A percentile compares a stretch with the other conserved stretches of the same genome.
These are phyloP conservation scores for Xanthorhoe spadicearia DNA, from an alignment of 2,888 invertebrate species.

Conservation along the genomic window DNA sequence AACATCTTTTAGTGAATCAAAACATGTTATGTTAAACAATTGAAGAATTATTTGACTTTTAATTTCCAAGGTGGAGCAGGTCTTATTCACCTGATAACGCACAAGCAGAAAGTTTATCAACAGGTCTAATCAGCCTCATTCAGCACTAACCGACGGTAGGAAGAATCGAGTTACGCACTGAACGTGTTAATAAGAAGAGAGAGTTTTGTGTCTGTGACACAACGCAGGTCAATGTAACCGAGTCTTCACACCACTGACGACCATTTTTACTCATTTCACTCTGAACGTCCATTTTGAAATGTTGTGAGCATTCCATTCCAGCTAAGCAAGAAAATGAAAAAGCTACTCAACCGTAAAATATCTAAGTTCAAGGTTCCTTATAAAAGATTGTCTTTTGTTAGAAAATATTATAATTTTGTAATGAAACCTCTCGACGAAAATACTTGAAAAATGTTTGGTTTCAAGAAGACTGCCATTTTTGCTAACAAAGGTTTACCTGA, in stretches of 20 bases:
- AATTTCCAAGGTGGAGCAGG: too few relatives aligned
- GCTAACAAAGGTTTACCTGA: slow-evolving; percentile 23
- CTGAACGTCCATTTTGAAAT: slow-evolving; percentile 63
- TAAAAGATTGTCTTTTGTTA: slow-evolving; percentile 33
- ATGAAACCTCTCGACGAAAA: slow-evolving; percentile 41
- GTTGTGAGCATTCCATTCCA: slow-evolving; percentile 63
- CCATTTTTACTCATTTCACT: slow-evolving; percentile 29
- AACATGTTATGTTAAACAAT: too few relatives aligned
- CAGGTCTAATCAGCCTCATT: too few relatives aligned
- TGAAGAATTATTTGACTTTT: too few relatives aligned
- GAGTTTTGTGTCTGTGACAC: too few relatives aligned
- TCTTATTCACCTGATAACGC: too few relatives aligned
- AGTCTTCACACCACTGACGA: slow-evolving; percentile 19
- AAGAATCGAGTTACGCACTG: too few relatives aligned
- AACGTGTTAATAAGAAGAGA: too few relatives aligned
- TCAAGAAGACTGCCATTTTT: slow-evolving; percentile 21
- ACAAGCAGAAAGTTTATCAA: too few relatives aligned
- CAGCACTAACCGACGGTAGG: too few relatives aligned
- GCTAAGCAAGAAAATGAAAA: slow-evolving; percentile 62
- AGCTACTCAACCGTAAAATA: slow-evolving; percentile 57
- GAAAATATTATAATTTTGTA: slow-evolving; percentile 35
- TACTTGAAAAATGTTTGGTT: slow-evolving; percentile 27
- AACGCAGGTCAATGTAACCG: slow-evolving; percentile 1
- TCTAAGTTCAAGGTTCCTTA: slow-evolving; percentile 32
- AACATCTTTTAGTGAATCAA: too few relatives aligned